Evolutionary conservation across 2,113 vertebrate genomes (phyloP).

Genomic region (Indicator indicator): DNA sequence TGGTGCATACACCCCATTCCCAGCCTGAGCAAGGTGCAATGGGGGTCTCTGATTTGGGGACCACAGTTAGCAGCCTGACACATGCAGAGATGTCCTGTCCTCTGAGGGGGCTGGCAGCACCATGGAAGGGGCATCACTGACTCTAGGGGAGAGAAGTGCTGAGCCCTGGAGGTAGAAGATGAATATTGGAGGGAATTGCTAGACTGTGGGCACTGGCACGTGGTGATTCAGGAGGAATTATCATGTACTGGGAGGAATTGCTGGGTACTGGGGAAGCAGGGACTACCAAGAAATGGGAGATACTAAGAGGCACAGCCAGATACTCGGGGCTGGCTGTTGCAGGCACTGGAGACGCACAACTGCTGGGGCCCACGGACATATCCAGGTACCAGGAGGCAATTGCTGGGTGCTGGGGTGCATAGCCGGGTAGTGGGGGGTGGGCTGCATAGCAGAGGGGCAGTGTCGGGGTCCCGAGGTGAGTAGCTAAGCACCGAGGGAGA

Average conservation of each 20-base stretch:
- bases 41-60: background rate
- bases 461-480: no score
- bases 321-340: accelerated
- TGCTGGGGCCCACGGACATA: no score
- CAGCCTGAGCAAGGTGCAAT: background rate
- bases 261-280: background rate
- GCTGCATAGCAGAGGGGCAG: background rate
- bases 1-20: background rate
- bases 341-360: background rate
- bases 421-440: background rate
- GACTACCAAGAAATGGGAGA: background rate
- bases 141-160: background rate
- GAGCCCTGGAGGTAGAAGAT: no score
- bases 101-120: background rate
- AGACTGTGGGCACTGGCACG: background rate
- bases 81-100: background rate
- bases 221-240: background rate
- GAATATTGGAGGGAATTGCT: background rate
- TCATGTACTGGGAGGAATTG: background rate
- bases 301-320: background rate
- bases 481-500: background rate
- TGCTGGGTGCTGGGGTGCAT: background rate
- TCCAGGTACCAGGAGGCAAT: background rate
- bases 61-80: background rate
- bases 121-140: background rate